Conservation (phyloP, 2,888 invertebrate genomes). For the Drosophila sordidapex region DNA sequence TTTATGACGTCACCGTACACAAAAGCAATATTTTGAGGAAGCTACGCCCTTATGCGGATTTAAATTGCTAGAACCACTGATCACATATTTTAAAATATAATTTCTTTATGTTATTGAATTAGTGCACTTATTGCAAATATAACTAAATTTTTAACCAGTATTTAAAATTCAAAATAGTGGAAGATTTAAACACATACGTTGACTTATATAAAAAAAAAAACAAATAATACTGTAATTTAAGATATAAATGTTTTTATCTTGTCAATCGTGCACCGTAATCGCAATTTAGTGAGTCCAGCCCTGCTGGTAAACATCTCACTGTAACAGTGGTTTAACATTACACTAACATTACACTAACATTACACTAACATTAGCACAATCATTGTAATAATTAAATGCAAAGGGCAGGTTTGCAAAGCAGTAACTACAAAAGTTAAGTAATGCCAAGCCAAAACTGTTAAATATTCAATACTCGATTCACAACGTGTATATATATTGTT, state of each 20-base stretch:
- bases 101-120: neutral
- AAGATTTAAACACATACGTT: neutral
- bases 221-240: neutral
- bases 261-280: neutral
- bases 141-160: neutral
- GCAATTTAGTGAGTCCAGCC: slow-evolving; percentile 20
- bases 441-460: slow-evolving; percentile 16
- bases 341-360: neutral
- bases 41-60: neutral
- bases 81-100: neutral
- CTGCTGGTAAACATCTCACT: slow-evolving; percentile 24
- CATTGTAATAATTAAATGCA: slow-evolving; percentile 21
- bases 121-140: neutral
- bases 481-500: slow-evolving; percentile 6
- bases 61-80: neutral
- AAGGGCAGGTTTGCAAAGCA: slow-evolving; percentile 9
- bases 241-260: neutral
- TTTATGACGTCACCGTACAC: neutral
- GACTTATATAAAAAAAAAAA: neutral
- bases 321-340: slow-evolving; percentile 10
- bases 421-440: slow-evolving; percentile 1
- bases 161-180: neutral
- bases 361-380: slow-evolving; percentile 14
- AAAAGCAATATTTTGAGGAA: neutral
- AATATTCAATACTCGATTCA: neutral